Percentiles rank a stretch among this genome's conserved stretches.
Conservation (phyloP, 2,113 vertebrate genomes). For the Psophia crepitans region DNA sequence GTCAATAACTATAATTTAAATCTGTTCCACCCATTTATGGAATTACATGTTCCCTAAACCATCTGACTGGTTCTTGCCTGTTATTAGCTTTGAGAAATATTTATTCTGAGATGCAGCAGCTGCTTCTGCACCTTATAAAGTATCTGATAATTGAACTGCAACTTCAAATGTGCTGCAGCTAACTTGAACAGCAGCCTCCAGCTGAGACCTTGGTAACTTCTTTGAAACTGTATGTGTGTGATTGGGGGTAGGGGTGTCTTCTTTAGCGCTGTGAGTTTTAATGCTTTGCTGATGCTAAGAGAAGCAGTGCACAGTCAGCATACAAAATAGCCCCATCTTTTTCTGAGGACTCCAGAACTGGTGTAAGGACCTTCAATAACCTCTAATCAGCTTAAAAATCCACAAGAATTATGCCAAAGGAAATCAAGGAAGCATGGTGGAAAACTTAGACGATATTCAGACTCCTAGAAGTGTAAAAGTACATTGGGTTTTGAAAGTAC, state of each 20-base stretch:
- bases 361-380: neutral
- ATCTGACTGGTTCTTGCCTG: neutral
- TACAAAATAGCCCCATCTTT: neutral
- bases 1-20: neutral
- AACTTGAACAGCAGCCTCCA: neutral
- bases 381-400: neutral
- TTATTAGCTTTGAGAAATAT: neutral
- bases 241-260: fast-evolving
- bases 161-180: neutral
- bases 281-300: neutral
- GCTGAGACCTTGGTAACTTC: neutral
- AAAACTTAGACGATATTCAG: neutral
- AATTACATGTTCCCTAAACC: neutral
- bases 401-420: neutral
- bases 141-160: neutral
- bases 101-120: neutral
- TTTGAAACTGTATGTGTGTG: neutral
- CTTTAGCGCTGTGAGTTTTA: neutral
- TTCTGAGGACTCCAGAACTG: neutral
- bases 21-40: neutral
- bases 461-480: neutral
- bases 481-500: neutral
- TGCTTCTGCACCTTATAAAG: neutral
- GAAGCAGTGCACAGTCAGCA: fast-evolving
- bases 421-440: neutral